Evolutionary conservation across 2,888 invertebrate genomes (phyloP), one percentile per base, ranked within the genome.

Genomic region (Himalopsyche tibetana): DNA sequence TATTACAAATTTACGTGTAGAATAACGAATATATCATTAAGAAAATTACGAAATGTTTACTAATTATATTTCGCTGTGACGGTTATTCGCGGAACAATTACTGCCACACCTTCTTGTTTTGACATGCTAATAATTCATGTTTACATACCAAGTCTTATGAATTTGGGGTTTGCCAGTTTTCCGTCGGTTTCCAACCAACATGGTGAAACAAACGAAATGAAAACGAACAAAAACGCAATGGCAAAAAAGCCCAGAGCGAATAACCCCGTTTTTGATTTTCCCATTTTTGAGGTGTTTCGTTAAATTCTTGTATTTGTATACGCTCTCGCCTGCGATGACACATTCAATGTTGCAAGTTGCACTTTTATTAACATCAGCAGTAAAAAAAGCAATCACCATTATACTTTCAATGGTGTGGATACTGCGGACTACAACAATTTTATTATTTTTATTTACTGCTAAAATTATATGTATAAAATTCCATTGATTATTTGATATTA

Each of bases 141-240:
- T 51, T 84, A 85, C 93, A 94, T 92, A 97, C 97, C 97, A 87
- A 98, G 95, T 92, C 95, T 95, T 87, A 95, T 92, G 92, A 98
- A 98, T 90, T 96, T 96, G 0, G 97, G 96, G 90, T 96, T 93
- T 88, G 93, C 93, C 17, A 97, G 92, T 92, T 95, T 94, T 12
- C 97, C 97, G 92, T 97, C 96, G 19, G 95, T 96, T 88, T 96
- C 96, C 83, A 98, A 92, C 98, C 98, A 98, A 91, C 96, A 96
- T 0, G 98, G 97, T 83, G 97, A 96, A 51, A 96, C 95, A 92
- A 98, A 98, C 6, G 97, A 95, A 88, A 98, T 94, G 82, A 97
- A 92, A 88, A 96, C 94, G 89, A 97, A 95, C 80, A 96, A 89
- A 89, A 96, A 95, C 4, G 96, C 95, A 36, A 95, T 90, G 28